A percentile compares a stretch with the other conserved stretches of the same genome.
phyloP scores from a whole-genome alignment of 2,113 vertebrate species.

The Neogale vison region DNA sequence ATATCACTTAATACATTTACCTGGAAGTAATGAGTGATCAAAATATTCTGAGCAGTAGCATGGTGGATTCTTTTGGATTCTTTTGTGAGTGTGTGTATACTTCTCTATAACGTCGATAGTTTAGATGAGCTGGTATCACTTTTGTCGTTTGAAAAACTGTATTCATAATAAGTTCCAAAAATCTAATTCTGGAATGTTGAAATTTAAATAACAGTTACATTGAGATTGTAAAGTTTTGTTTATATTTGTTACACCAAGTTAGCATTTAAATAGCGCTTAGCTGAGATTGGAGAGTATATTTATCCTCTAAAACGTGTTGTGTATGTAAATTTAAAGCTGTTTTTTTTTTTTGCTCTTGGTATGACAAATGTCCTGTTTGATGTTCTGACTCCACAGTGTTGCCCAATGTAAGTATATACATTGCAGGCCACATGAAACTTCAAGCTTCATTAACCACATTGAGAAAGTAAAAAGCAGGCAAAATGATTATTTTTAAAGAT shows the following conservation, averaged over 20 bases:
- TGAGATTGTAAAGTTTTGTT: neutral
- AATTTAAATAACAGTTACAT: neutral
- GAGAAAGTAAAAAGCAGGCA: neutral
- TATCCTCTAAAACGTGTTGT: neutral
- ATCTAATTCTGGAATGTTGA: constrained; percentile 2
- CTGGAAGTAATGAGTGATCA: neutral
- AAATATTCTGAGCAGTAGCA: neutral
- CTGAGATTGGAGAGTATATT: neutral
- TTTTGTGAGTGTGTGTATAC: neutral
- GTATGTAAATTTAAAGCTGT: constrained; percentile 31
- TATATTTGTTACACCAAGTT: neutral
- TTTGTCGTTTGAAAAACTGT: neutral
- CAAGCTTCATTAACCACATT: neutral
- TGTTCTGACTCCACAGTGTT: neutral
- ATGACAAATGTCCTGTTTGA: neutral
- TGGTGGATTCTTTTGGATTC: neutral
- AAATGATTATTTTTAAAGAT: constrained; percentile 5
- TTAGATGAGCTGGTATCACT: neutral
- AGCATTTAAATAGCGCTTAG: neutral
- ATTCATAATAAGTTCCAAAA: neutral
- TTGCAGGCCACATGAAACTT: neutral
- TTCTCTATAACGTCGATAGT: neutral
- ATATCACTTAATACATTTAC: neutral
- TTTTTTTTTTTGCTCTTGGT: neutral
- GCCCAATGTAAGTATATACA: neutral